Conservation (phyloP, 2,888 invertebrate genomes). For the Apamea sordens region DNA sequence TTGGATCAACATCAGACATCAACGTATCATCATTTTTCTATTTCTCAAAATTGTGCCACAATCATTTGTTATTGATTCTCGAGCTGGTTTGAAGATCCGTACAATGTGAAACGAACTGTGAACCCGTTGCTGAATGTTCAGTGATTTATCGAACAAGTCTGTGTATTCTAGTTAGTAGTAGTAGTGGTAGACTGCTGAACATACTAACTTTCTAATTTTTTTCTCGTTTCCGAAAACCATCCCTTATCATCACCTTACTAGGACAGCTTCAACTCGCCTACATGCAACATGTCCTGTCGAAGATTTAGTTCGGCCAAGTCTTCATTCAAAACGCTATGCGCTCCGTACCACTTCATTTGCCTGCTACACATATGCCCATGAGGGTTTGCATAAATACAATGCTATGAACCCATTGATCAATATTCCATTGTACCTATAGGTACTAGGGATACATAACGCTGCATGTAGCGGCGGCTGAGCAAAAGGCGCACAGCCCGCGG, state of each 20-base stretch:
- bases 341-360: conserved; percentile 17
- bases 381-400: conserved; percentile 51
- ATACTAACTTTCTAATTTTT: neutral
- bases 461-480: conserved; percentile 60
- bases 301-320: neutral
- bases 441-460: conserved; percentile 41
- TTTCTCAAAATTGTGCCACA: conserved; percentile 31
- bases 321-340: neutral
- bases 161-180: too few relatives aligned
- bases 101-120: neutral
- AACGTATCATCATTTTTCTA: conserved; percentile 49
- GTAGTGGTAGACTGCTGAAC: neutral
- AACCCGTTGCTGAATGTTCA: conserved; percentile 5
- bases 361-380: conserved; percentile 46
- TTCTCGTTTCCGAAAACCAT: neutral
- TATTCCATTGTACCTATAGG: conserved; percentile 34
- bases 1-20: conserved; percentile 37
- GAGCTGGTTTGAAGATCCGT: conserved; percentile 26
- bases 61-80: conserved; percentile 50
- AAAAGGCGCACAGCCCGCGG: conserved; percentile 65
- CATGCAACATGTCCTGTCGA: neutral
- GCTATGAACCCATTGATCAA: conserved; percentile 44
- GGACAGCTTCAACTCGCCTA: neutral
- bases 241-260: neutral
- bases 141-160: neutral